phyloP scores from a whole-genome alignment of 2,797 vertebrate species.

The Enteromius argenteus region DNA sequence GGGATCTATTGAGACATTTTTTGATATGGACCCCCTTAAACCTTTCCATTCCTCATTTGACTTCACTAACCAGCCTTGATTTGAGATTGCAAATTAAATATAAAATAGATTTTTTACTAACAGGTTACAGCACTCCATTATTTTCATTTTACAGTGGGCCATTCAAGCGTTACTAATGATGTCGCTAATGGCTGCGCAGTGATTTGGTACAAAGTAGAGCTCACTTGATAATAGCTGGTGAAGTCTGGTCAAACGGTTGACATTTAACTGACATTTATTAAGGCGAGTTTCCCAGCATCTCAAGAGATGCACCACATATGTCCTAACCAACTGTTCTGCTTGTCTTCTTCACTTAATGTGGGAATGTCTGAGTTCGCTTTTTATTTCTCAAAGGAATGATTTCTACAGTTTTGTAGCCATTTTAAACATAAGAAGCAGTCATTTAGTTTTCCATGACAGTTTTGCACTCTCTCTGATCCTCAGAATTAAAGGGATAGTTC shows the following conservation, averaged over 20 bases:
- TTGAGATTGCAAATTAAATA: slow-evolving; percentile 8
- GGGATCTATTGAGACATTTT: neutral
- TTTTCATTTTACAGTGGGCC: slow-evolving; percentile 34
- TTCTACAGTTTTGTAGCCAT: neutral
- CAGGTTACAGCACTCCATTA: slow-evolving; percentile 26
- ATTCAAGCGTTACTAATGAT: slow-evolving; percentile 37
- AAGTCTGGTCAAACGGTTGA: slow-evolving; percentile 55
- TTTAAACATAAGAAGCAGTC: neutral
- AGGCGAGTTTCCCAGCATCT: slow-evolving; percentile 21
- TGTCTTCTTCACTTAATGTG: slow-evolving; percentile 2
- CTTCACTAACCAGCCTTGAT: slow-evolving; percentile 18
- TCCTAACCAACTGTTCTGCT: slow-evolving; percentile 1
- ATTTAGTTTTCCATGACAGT: neutral
- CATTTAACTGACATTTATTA: slow-evolving; percentile 60
- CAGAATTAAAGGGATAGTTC: neutral
- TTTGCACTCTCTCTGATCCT: neutral
- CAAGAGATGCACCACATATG: slow-evolving; percentile 27
- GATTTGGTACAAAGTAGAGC: slow-evolving; percentile 43
- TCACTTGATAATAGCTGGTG: slow-evolving; percentile 50
- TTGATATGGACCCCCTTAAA: neutral
- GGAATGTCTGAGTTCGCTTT: neutral
- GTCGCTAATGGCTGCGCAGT: slow-evolving; percentile 41
- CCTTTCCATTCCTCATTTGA: neutral
- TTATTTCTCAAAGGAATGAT: neutral
- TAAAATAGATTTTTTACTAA: neutral